Evolutionary conservation across 2,888 invertebrate species (phyloP).

Genomic region (Anodontia alba): DNA sequence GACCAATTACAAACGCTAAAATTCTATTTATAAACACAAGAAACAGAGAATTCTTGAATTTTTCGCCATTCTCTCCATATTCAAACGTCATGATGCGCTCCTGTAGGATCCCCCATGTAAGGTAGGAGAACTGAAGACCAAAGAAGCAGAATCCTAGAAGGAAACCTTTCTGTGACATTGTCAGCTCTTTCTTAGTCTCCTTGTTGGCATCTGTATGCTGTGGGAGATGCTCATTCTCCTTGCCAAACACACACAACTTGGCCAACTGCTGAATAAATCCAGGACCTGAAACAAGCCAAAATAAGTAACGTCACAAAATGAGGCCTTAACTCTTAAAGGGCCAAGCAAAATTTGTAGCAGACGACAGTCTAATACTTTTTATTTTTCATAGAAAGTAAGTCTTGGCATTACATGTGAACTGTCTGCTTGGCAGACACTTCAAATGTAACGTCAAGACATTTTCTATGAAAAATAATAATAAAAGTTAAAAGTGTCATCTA

Average conservation of each 20-base stretch:
- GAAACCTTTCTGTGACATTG: slow-evolving; percentile 45
- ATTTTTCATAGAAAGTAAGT: no score
- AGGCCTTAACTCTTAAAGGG: no score
- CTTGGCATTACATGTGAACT: no score
- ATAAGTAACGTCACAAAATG: no score
- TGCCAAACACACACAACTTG: slow-evolving; percentile 81
- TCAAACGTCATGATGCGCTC: slow-evolving; percentile 97
- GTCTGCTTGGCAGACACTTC: no score
- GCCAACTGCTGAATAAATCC: slow-evolving; percentile 74
- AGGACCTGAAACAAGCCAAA: slow-evolving; percentile 71
- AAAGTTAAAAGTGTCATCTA: no score
- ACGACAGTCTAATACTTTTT: no score
- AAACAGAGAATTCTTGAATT: slow-evolving; percentile 97
- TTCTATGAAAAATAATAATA: no score
- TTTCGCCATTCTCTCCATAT: slow-evolving; percentile 85
- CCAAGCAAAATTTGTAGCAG: no score
- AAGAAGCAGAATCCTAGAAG: slow-evolving; percentile 91
- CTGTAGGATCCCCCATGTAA: slow-evolving; percentile 98
- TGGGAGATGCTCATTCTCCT: slow-evolving; percentile 66
- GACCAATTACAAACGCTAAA: slow-evolving; percentile 88
- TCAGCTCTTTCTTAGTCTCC: slow-evolving; percentile 36
- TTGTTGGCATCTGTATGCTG: slow-evolving; percentile 79
- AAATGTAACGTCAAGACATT: no score
- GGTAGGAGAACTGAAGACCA: slow-evolving; percentile 95
- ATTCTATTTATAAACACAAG: slow-evolving; percentile 98